Percentiles rank a stretch among this genome's conserved stretches.
These are phyloP conservation scores for Caligus rogercresseyi DNA, from an alignment of 1,140 invertebrate genomes.

Conservation along the genomic window DNA sequence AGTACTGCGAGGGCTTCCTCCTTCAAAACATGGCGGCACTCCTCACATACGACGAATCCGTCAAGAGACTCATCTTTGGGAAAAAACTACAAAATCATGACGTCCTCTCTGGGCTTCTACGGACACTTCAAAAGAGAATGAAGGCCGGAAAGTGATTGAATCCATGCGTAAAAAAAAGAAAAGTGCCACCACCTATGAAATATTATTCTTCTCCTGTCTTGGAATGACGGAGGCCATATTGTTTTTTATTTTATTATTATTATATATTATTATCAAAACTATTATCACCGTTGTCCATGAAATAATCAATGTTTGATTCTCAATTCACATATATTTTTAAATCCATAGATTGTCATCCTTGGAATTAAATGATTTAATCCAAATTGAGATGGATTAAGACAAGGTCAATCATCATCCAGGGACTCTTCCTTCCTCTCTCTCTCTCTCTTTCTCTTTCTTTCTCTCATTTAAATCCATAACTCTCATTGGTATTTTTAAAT, in stretches of 20 bases:
- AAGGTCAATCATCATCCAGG: too few species aligned
- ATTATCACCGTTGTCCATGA: not conserved
- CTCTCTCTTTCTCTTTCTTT: too few species aligned
- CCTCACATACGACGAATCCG: slow-evolving; percentile 71
- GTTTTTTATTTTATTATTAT: not conserved
- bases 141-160: slow-evolving; percentile 27
- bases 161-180: not conserved
- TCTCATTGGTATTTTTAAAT: too few species aligned
- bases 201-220: too few species aligned
- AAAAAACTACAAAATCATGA: slow-evolving; percentile 76
- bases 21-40: slow-evolving; percentile 83
- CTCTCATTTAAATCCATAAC: too few species aligned
- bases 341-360: too few species aligned
- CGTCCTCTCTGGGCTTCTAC: slow-evolving; percentile 56
- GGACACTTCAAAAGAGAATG: slow-evolving; percentile 57
- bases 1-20: slow-evolving; percentile 75
- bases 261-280: not conserved
- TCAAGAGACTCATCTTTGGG: slow-evolving; percentile 65
- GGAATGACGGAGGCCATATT: not conserved
- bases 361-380: too few species aligned
- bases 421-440: too few species aligned
- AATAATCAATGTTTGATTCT: not conserved
- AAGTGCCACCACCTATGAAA: too few species aligned
- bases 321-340: too few species aligned
- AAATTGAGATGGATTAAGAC: too few species aligned